Evolutionary conservation across 1,140 invertebrate genomes (phyloP), one percentile per base, ranked within the genome.

Genomic region (Micrasema longulum): DNA sequence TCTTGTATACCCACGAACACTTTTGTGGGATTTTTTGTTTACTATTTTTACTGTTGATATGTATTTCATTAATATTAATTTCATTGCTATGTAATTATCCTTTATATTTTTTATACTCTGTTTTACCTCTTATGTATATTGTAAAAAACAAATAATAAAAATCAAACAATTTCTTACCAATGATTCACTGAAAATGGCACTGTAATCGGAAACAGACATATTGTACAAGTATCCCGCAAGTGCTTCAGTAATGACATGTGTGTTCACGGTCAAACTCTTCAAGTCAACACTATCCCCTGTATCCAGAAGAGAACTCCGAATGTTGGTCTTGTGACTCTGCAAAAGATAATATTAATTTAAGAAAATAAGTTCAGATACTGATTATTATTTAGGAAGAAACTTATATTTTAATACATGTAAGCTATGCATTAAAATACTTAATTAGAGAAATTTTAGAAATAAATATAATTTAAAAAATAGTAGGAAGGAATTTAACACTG

Each of bases 151-250:
- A n/a, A n/a, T n/a, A n/a, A n/a, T n/a, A n/a, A n/a, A n/a, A n/a
- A n/a, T n/a, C n/a, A n/a, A n/a, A 52, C 18, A n/a, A 36, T 36
- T 12, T 79, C 85, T 87, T 87, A 94, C 93, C 86, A 93, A 79
- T 52, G 89, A 87, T 45, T 91, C 88, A 66, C 88, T 87, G 77
- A 94, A 93, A 1, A 94, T 84, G 0, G 70, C 67, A 0, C 71
- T 69, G 35, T 85, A 82, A 72, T 89, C 86, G 71, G 86, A 88
- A 47, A 85, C 85, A 9, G 90, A 91, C 52, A 94, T 82, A 82
- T 95, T 95, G 83, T 96, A 98, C 65, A 98, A 88, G 79, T 93
- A 92, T 36, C 90, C 89, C 1, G 94, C 93, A 47, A 98, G 84
- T 1, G 94, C 90, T 79, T 97, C 92, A 1, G 93, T 94, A 47